A percentile compares a stretch with the other conserved stretches of the same genome.
phyloP scores from a whole-genome alignment of 2,113 vertebrate species.

The Carlito syrichta region DNA sequence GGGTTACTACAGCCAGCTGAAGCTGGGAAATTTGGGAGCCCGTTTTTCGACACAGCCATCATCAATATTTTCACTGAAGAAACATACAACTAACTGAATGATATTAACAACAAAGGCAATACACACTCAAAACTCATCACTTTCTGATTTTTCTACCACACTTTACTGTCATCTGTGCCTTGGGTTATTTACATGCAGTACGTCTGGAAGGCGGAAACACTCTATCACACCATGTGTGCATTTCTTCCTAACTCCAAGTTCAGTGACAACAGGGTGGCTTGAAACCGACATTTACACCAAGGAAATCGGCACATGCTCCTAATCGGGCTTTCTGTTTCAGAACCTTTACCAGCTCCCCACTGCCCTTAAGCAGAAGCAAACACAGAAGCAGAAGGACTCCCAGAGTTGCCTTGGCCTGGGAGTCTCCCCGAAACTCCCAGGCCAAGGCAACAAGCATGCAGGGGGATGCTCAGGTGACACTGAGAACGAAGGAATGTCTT shows the following conservation, averaged over 20 bases:
- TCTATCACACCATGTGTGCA: not conserved
- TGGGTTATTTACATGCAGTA: not conserved
- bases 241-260: not conserved
- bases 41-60: not conserved
- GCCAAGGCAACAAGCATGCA: not conserved
- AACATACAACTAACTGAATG: not conserved
- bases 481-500: conserved; percentile 21
- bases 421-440: not conserved
- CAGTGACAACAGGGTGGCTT: not conserved
- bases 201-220: not conserved
- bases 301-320: not conserved
- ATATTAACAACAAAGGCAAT: not conserved
- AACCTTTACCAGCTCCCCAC: not conserved
- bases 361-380: not conserved
- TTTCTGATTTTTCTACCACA: not conserved
- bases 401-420: not conserved
- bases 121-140: not conserved
- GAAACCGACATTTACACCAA: not conserved
- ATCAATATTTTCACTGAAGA: not conserved
- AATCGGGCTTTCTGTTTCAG: not conserved
- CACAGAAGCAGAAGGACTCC: not conserved
- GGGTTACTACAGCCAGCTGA: not conserved
- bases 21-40: not conserved
- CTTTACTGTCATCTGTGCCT: not conserved
- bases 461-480: conserved; percentile 6